These are phyloP conservation scores for Probaryconus sp. DNA, from an alignment of 1,140 invertebrate species.

Conservation along the genomic window DNA sequence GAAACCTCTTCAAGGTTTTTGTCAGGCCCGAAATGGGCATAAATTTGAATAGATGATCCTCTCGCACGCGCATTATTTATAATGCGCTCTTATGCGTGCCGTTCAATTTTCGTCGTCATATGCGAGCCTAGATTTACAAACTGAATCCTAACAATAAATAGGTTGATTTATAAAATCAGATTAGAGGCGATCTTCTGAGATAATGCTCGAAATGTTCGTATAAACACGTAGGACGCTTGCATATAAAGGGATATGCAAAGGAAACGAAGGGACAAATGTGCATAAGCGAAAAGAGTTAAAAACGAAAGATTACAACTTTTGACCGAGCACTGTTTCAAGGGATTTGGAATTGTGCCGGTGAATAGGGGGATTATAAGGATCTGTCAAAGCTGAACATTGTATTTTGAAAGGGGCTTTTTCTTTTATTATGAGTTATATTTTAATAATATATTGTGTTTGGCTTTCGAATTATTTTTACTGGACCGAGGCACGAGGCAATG, in stretches of 20 bases:
- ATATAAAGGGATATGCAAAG: neutral
- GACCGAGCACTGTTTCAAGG: too few species aligned
- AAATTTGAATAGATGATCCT: slow-evolving; percentile 70
- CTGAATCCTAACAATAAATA: slow-evolving; percentile 10
- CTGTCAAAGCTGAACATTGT: too few species aligned
- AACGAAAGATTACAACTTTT: too few species aligned
- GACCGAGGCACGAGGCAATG: too few species aligned
- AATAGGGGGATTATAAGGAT: too few species aligned
- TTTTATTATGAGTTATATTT: too few species aligned
- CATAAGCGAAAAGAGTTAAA: neutral
- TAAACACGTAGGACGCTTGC: too few species aligned
- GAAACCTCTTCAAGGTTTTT: slow-evolving; percentile 16
- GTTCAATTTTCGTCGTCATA: too few species aligned
- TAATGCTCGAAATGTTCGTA: neutral
- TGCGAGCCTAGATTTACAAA: neutral
- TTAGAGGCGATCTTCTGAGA: slow-evolving; percentile 11
- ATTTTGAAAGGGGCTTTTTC: too few species aligned
- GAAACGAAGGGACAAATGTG: neutral
- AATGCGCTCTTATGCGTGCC: slow-evolving; percentile 9
- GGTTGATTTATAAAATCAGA: slow-evolving; percentile 18
- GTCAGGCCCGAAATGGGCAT: slow-evolving; percentile 46
- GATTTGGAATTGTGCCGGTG: too few species aligned
- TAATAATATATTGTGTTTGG: too few species aligned
- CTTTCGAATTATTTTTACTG: too few species aligned
- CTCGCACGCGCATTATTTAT: neutral